These are phyloP conservation scores for Pachymerium ferrugineum DNA, from an alignment of 2,888 invertebrate species.

Conservation along the genomic window DNA sequence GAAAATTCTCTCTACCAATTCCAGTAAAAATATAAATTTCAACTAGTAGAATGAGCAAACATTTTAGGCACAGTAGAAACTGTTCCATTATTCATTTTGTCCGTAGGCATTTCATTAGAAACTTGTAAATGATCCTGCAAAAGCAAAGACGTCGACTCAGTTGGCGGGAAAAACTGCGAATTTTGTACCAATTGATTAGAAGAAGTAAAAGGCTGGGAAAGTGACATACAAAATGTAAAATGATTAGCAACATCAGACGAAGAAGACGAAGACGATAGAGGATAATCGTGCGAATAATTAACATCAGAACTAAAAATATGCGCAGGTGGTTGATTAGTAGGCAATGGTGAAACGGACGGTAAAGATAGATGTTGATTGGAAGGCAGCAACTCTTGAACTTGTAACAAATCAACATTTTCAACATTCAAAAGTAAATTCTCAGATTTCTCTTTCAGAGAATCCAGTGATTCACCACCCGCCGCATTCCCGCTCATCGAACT, in stretches of 20 bases:
- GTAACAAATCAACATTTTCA: conserved; percentile 1
- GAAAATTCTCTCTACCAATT: no score
- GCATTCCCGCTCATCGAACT: no score
- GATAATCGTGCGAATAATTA: neutral
- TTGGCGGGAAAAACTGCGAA: neutral
- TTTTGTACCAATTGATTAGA: no score
- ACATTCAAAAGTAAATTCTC: neutral
- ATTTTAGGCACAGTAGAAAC: neutral
- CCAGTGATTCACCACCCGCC: no score
- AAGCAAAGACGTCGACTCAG: neutral
- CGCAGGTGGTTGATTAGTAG: neutral
- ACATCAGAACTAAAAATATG: neutral
- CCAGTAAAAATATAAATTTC: neutral
- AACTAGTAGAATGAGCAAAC: neutral
- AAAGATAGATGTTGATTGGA: neutral
- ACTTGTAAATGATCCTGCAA: neutral
- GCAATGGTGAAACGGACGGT: neutral
- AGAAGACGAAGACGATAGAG: neutral
- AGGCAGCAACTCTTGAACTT: neutral
- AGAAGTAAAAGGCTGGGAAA: no score
- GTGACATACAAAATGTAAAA: neutral
- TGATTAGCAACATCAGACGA: neutral
- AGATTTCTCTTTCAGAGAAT: neutral
- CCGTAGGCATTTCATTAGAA: neutral
- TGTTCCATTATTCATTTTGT: neutral